Conservation (phyloP, 2,797 vertebrate species). For the Rhynchonycteris naso region DNA sequence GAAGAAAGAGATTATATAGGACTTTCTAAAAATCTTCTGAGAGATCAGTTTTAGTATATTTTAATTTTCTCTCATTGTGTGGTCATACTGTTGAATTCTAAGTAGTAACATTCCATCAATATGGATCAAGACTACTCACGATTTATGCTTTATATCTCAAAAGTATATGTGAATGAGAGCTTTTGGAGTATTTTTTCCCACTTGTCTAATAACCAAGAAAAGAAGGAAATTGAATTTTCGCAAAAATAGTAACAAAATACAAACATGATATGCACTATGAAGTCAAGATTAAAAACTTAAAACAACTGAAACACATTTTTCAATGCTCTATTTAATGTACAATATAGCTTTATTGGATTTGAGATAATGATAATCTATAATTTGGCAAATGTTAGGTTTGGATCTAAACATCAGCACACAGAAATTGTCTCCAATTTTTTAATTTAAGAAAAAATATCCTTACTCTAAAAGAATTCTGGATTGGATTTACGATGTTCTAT, state of each 20-base stretch:
- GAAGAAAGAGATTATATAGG: constrained; percentile 56
- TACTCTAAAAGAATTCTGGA: background rate
- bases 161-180: constrained; percentile 13
- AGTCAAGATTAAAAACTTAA: constrained; percentile 44
- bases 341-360: background rate
- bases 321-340: background rate
- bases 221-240: background rate
- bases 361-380: background rate
- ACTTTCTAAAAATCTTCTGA: constrained; percentile 59
- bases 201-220: constrained; percentile 22
- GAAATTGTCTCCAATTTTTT: background rate
- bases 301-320: background rate
- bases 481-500: background rate
- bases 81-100: background rate
- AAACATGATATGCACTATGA: background rate
- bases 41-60: constrained; percentile 55
- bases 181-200: background rate
- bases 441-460: background rate
- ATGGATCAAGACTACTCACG: constrained; percentile 27
- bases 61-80: constrained; percentile 64
- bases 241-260: constrained; percentile 23
- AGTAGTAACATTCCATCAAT: constrained; percentile 60
- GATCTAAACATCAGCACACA: background rate
- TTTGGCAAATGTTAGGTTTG: background rate
- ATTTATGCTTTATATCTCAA: constrained; percentile 8